These are phyloP conservation scores for Beroe forskalii DNA, from an alignment of 37 sponge, comb jelly and placozoan genomes.

Conservation along the genomic window DNA sequence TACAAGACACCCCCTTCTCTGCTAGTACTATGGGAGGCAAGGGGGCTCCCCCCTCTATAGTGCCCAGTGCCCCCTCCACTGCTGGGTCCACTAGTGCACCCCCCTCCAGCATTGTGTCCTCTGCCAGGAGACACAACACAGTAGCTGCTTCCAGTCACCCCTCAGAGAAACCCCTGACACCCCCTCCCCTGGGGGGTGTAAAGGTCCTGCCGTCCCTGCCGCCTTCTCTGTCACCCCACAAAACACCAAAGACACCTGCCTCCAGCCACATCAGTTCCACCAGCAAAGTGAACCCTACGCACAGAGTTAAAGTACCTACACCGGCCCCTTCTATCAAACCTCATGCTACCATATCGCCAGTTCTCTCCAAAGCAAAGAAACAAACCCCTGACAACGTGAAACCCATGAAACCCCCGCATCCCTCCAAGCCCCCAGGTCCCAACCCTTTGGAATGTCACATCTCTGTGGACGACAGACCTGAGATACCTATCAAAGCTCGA, in stretches of 20 bases:
- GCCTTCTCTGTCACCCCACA: neutral
- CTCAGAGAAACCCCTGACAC: neutral
- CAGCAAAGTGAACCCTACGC: neutral
- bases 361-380: neutral
- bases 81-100: neutral
- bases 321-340: conserved; percentile 36
- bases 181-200: neutral
- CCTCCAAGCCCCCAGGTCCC: neutral
- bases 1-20: neutral
- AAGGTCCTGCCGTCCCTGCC: neutral
- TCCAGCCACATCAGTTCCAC: neutral
- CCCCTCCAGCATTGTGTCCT: neutral
- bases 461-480: conserved; percentile 27
- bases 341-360: neutral
- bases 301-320: neutral
- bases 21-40: neutral
- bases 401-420: neutral
- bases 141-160: neutral
- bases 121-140: neutral
- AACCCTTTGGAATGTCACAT: conserved; percentile 10
- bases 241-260: neutral
- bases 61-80: neutral
- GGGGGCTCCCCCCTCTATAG: neutral
- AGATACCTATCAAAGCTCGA: conserved; percentile 15
- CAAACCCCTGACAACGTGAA: neutral